Conservation (phyloP, 2,888 invertebrate species). For the Ellobium chinense region DNA sequence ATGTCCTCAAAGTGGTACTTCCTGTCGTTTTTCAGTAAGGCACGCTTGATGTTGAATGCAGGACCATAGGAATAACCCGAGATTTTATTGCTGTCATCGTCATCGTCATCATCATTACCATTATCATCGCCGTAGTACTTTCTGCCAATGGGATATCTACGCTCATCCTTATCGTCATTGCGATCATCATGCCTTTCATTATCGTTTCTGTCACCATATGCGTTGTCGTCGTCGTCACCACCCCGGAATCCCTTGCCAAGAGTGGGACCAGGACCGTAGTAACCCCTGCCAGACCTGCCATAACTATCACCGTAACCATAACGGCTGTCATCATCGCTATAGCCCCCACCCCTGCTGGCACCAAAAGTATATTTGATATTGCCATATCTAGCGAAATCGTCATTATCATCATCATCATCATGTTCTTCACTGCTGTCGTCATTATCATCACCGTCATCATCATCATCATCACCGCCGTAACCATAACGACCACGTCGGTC, state of each 20-base stretch:
- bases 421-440: too few species aligned
- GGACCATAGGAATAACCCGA: not conserved
- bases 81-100: not conserved
- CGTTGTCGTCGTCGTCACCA: not conserved
- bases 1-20: constrained; percentile 15
- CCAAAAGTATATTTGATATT: too few species aligned
- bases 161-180: not conserved
- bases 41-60: not conserved
- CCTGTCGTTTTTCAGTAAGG: not conserved
- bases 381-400: too few species aligned
- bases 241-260: too few species aligned
- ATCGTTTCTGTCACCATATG: not conserved
- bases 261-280: too few species aligned
- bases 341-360: not conserved
- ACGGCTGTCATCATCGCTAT: not conserved
- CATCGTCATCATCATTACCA: not conserved
- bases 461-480: too few species aligned
- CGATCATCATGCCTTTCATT: not conserved
- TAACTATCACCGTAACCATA: not conserved
- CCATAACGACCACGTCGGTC: too few species aligned
- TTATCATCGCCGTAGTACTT: not conserved
- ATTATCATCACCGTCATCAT: too few species aligned
- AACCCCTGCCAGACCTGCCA: not conserved
- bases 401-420: too few species aligned
- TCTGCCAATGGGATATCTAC: not conserved